A percentile compares a stretch with the other conserved stretches of the same genome.
Conservation (phyloP, 2,113 vertebrate genomes). For the Gobio gobio region DNA sequence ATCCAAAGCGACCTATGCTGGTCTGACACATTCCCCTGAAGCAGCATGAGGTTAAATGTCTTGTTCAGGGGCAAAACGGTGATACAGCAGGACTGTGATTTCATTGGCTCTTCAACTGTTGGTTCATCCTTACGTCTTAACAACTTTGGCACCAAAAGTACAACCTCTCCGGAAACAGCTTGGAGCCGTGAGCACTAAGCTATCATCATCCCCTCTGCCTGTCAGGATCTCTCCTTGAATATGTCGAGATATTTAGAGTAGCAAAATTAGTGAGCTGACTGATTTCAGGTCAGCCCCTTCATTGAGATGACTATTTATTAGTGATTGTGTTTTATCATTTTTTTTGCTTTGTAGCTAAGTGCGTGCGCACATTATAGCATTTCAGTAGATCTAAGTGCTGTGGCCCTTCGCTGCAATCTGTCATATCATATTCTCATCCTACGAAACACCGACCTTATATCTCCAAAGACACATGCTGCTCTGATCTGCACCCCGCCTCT, state of each 20-base stretch:
- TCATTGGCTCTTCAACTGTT: conserved; percentile 15
- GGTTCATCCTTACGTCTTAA: background rate
- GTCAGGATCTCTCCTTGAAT: conserved; percentile 11
- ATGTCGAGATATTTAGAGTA: conserved; percentile 22
- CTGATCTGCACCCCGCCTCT: conserved; percentile 53
- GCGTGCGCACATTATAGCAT: background rate
- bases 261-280: conserved; percentile 6
- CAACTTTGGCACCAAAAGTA: conserved; percentile 35
- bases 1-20: background rate
- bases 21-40: conserved; percentile 3
- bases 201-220: conserved; percentile 39
- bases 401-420: conserved; percentile 53
- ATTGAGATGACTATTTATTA: background rate
- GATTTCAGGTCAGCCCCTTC: conserved; percentile 5
- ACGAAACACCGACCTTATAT: conserved; percentile 60
- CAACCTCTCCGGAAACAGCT: conserved; percentile 42
- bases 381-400: conserved; percentile 12
- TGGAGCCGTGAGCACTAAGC: conserved; percentile 27
- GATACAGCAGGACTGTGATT: conserved; percentile 6
- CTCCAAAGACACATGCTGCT: conserved; percentile 61
- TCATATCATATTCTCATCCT: conserved; percentile 66
- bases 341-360: background rate
- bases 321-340: too few relatives aligned
- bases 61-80: conserved; percentile 2
- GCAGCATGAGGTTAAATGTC: conserved; percentile 21